These are phyloP conservation scores for Lagenorhynchus albirostris DNA, from an alignment of 2,113 vertebrate genomes.

Conservation along the genomic window DNA sequence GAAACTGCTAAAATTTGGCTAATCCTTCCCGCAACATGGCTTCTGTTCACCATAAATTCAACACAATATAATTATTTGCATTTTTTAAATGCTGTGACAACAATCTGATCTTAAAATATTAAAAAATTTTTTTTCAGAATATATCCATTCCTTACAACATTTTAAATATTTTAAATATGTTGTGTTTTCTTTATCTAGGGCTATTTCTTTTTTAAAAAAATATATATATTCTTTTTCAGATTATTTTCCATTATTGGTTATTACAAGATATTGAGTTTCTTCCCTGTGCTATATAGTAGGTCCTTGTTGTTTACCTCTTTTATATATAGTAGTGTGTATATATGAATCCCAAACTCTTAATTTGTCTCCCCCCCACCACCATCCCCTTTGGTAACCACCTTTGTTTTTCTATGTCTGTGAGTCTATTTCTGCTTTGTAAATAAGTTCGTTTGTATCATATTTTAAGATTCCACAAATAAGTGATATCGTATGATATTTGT, in stretches of 20 bases:
- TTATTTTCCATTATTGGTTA: background rate
- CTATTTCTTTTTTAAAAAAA: background rate
- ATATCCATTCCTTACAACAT: background rate
- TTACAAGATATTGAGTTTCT: background rate
- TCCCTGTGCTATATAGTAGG: background rate
- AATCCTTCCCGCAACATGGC: background rate
- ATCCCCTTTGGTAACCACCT: background rate
- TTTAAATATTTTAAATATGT: background rate
- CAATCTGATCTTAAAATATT: background rate
- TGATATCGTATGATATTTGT: background rate
- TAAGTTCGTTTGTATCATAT: background rate
- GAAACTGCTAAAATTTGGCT: conserved; percentile 13
- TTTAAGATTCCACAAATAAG: background rate
- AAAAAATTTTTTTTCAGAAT: background rate
- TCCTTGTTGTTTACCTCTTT: background rate
- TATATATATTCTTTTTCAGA: background rate
- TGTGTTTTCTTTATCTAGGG: background rate
- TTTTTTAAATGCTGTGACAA: background rate
- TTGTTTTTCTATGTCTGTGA: background rate
- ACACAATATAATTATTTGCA: background rate
- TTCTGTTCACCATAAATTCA: background rate
- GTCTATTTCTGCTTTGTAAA: background rate
- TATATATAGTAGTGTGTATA: background rate
- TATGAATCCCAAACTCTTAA: too few relatives aligned
- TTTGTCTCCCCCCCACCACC: background rate